phyloP scores from a whole-genome alignment of 2,113 vertebrate species.

The Mirza zaza region DNA sequence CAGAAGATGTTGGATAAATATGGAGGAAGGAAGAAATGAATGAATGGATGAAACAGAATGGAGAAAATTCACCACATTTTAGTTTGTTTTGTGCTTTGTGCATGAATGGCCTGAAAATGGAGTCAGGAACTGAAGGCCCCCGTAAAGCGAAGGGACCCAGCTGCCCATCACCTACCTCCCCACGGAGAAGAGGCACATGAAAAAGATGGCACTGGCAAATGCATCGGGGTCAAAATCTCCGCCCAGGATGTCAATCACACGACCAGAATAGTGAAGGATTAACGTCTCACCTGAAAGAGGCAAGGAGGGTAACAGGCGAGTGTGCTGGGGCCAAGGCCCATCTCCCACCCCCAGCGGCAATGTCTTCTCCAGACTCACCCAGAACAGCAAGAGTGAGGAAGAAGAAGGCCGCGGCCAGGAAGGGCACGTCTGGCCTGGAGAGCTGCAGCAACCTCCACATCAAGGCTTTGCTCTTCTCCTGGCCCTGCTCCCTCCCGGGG shows the following conservation, averaged over 20 bases:
- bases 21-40: background rate
- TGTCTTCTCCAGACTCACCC: constrained; percentile 43
- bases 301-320: background rate
- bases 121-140: background rate
- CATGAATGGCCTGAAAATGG: background rate
- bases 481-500: background rate
- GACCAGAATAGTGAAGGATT: constrained; percentile 69
- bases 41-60: accelerated
- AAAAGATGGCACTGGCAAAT: constrained; percentile 65
- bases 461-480: background rate
- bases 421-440: constrained; percentile 71
- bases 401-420: background rate
- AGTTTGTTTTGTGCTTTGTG: background rate
- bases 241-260: constrained; percentile 71
- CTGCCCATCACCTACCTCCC: constrained; percentile 54
- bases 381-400: constrained; percentile 42
- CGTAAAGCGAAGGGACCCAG: background rate
- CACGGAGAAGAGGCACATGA: constrained; percentile 66
- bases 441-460: constrained; percentile 71
- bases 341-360: background rate
- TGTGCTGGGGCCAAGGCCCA: accelerated
- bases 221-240: constrained; percentile 61
- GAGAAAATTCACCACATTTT: background rate
- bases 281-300: constrained; percentile 59
- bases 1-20: background rate